phyloP scores from a whole-genome alignment of 2,888 invertebrate species.

The Icerya purchasi region DNA sequence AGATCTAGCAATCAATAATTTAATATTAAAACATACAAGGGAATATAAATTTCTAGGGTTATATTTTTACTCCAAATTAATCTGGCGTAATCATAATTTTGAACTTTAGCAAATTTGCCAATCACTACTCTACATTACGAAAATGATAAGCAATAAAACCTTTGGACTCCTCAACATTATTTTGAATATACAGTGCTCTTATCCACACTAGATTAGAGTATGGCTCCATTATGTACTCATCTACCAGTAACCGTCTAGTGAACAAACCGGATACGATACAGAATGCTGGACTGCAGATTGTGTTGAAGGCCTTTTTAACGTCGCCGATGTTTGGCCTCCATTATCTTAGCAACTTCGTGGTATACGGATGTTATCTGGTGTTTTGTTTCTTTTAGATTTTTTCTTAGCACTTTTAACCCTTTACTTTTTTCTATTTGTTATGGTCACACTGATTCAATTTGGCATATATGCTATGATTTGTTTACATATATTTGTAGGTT shows the following conservation, averaged over 20 bases:
- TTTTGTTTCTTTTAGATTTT: too few species aligned
- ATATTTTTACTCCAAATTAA: background rate
- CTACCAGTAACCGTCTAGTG: too few species aligned
- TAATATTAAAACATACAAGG: too few species aligned
- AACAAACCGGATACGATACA: background rate
- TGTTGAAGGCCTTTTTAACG: background rate
- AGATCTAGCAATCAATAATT: too few species aligned
- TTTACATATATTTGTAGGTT: too few species aligned
- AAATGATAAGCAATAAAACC: background rate
- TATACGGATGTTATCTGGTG: too few species aligned
- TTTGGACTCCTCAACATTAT: background rate
- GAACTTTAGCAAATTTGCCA: background rate
- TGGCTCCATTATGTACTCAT: background rate
- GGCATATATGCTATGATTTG: too few species aligned
- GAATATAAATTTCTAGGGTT: background rate
- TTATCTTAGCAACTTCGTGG: too few species aligned
- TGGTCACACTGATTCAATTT: too few species aligned
- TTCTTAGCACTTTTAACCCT: too few species aligned
- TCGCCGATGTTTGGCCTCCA: background rate
- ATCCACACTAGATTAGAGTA: background rate
- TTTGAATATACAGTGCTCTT: background rate
- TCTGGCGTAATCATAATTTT: background rate
- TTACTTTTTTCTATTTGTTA: too few species aligned
- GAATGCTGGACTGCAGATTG: background rate
- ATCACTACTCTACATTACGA: background rate